Evolutionary conservation across 1,140 invertebrate species (phyloP).

Genomic region (Pseudachorutes palmiensis): DNA sequence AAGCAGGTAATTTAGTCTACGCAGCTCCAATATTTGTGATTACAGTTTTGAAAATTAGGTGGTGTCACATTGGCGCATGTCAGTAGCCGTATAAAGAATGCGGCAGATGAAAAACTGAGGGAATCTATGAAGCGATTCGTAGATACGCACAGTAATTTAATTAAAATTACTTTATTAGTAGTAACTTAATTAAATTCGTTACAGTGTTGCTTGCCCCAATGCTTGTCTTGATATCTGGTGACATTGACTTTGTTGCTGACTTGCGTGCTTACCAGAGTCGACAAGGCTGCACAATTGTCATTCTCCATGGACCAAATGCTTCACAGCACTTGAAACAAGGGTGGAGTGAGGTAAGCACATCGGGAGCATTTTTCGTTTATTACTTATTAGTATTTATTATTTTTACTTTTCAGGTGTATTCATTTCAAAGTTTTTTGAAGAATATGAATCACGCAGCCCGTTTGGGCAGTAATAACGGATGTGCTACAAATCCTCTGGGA

Average conservation of each 20-base stretch:
- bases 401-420: constrained; percentile 5
- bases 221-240: constrained; percentile 6
- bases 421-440: constrained; percentile 3
- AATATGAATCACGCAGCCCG: background rate
- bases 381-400: background rate
- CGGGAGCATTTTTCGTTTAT: background rate
- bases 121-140: constrained; percentile 75
- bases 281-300: constrained; percentile 1
- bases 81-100: constrained; percentile 70
- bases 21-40: background rate
- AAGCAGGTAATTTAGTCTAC: background rate
- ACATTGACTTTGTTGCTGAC: constrained; percentile 15
- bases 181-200: too few species aligned
- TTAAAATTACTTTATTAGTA: constrained; percentile 53
- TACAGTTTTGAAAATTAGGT: constrained; percentile 3
- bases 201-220: background rate
- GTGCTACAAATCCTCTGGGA: too few species aligned
- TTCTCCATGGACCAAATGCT: background rate
- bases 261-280: constrained; percentile 6
- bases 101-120: constrained; percentile 78
- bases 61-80: constrained; percentile 73
- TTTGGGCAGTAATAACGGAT: too few species aligned
- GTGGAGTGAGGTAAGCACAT: constrained; percentile 13
- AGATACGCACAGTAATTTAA: constrained; percentile 60
- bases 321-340: background rate